Evolutionary conservation across 1,140 invertebrate species (phyloP), one percentile per base, ranked within the genome.

Genomic region (Caenorhabditis brenneri): DNA sequence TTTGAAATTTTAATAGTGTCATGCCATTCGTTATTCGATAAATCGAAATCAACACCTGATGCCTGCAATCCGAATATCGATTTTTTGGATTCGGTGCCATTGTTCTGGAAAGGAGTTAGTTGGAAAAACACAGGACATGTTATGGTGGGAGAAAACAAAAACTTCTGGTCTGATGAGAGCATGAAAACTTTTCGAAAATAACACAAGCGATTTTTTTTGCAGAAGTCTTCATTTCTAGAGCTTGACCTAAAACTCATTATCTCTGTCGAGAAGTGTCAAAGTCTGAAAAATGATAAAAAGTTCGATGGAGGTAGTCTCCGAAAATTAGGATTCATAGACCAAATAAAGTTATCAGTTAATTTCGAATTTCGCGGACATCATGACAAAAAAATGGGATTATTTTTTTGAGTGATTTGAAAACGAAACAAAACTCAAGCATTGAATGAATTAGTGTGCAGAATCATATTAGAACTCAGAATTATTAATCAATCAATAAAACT

Each of bases 1-100:
- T 74, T 74, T 10, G 65, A 31, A 7, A 74, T 9, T 74, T 46
- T 74, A n/a, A 74, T 12, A 24, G 42, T 74, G 1, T 74, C 65
- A 24, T 74, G 65, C 65, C 65, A 74, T 74, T 74, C 65, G 16
- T 74, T 74, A 24, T 42, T 74, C 4, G 65, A 74, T 42, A 74
- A 42, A 74, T 74, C 65, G 65, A 74, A 74, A 74, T 74, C 65
- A 22, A 74, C 65, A 12, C 65, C 65, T 39, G 65, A 74, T 42
- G 65, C 65, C 65, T 74, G 65, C n/a, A 74, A 74, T 74, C 65
- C 65, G 22, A 74, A 74, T 27, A 74, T 42, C 46, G 33, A 36
- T 12, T 74, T 39, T 46, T 74, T 74, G 2, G 16, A 36, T 24
- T 74, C 65, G n/a, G 36, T 74, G 5, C 27, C 22, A 7, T 74